These are phyloP conservation scores for Orchesella cincta DNA, from an alignment of 1,140 invertebrate genomes.

Conservation along the genomic window DNA sequence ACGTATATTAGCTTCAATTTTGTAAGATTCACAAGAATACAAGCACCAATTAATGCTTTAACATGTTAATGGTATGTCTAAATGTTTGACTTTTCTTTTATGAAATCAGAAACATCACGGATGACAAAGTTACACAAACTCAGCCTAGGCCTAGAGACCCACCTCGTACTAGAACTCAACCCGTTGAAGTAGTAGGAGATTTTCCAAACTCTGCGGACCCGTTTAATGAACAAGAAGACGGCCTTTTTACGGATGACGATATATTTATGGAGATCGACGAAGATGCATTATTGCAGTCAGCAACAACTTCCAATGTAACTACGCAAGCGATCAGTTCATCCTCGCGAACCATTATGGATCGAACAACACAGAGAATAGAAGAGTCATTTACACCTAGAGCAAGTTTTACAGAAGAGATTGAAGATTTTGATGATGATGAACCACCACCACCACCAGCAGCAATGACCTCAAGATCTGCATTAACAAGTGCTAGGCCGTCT, in stretches of 20 bases:
- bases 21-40: too few species aligned
- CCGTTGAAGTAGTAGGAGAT: neutral
- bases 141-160: neutral
- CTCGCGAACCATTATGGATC: neutral
- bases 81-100: too few species aligned
- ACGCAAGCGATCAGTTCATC: neutral
- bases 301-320: neutral
- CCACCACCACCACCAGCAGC: neutral
- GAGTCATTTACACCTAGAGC: neutral
- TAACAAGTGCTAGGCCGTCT: neutral
- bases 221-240: neutral
- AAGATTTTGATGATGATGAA: constrained; percentile 3
- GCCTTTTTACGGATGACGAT: constrained; percentile 33
- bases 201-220: neutral
- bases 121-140: too few species aligned
- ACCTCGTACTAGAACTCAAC: neutral
- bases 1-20: neutral
- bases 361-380: neutral
- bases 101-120: too few species aligned
- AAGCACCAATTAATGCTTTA: too few species aligned
- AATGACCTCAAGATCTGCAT: neutral
- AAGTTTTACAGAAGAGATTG: neutral
- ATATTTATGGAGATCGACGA: constrained; percentile 48
- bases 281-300: neutral
- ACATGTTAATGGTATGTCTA: too few species aligned